Evolutionary conservation across 2,113 vertebrate genomes (phyloP), one percentile per base, ranked within the genome.

Genomic region (Quiscalus mexicanus): DNA sequence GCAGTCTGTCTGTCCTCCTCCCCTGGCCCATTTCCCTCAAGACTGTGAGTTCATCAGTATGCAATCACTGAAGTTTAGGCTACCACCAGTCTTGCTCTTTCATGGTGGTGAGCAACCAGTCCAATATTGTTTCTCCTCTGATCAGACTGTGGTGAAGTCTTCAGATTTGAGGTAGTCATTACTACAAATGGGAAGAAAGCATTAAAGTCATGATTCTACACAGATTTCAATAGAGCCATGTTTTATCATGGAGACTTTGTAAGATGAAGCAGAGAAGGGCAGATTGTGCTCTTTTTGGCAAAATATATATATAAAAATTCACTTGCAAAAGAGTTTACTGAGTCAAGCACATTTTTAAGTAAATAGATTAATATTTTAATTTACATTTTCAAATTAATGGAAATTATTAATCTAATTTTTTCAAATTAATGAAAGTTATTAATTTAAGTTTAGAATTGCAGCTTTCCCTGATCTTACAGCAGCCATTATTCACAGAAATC

Each of bases 51-150:
- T 45, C 7, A 64, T 18, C 17, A 44, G 7, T 28, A 11, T 4
- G 18, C 15, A 20, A 37, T 28, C 35, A 50, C 13, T 64, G 19
- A 33, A 47, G 24, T 2, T 12, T 14, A 59, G 10, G 28, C 11
- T 77, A 62, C 15, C 25, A 45, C 11, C 1, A 1, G 8, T 41
- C 25, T 56, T 69, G 8, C 35, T 84, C 33, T 73, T 63, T 50
- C 12, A 18, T 27, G 6, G 1, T 77, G 22, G 16, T 50, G 35
- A 78, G 15, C 13, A 84, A 21, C 11, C 24, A 12, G 8, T 31
- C 9, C 31, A 49, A 4, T 53, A 58, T n/a, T 0, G 0, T 6
- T 63, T 68, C 14, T 80, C 9, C 17, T 62, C 15, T 41, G 28
- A 14, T 59, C 35, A 56, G 28, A 23, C 18, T 25, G 27, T 9